Evolutionary conservation across 2,797 vertebrate genomes (phyloP).

Genomic region (Bothrops alternatus): DNA sequence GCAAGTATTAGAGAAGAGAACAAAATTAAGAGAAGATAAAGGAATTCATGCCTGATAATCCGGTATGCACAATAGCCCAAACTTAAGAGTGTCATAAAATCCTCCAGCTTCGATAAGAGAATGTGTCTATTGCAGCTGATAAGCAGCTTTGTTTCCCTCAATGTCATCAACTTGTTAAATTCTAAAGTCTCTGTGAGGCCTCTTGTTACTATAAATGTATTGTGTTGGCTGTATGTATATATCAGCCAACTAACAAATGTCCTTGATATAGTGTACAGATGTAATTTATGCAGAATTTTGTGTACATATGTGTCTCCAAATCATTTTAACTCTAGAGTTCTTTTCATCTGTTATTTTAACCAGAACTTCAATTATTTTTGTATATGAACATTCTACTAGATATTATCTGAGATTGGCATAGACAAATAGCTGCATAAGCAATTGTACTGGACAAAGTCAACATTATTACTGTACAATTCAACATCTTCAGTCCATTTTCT

Average conservation of each 20-base stretch:
- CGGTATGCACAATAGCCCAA: not conserved
- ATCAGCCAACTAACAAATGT: not conserved
- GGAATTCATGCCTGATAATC: not conserved
- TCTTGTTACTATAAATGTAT: not conserved
- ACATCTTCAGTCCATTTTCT: not conserved
- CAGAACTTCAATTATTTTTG: not conserved
- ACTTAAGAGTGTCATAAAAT: not conserved
- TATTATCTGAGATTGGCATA: not conserved
- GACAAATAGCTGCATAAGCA: not conserved
- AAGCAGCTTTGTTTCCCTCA: not conserved
- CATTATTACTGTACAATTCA: not conserved
- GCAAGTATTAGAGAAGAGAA: not conserved
- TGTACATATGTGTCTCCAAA: not conserved
- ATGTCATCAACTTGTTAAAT: not conserved
- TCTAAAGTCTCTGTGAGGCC: not conserved
- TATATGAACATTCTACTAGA: not conserved
- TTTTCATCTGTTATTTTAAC: not conserved
- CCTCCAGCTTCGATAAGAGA: not conserved
- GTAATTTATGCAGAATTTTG: not conserved
- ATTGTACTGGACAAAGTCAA: not conserved
- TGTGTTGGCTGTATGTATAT: not conserved
- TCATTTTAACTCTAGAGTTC: not conserved
- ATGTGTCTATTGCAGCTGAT: not conserved
- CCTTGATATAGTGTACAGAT: not conserved
- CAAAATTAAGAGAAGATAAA: conserved; percentile 13